Base-by-base conservation (phyloP, 2,797 vertebrate species). In the Leptoclinus maculatus region DNA sequence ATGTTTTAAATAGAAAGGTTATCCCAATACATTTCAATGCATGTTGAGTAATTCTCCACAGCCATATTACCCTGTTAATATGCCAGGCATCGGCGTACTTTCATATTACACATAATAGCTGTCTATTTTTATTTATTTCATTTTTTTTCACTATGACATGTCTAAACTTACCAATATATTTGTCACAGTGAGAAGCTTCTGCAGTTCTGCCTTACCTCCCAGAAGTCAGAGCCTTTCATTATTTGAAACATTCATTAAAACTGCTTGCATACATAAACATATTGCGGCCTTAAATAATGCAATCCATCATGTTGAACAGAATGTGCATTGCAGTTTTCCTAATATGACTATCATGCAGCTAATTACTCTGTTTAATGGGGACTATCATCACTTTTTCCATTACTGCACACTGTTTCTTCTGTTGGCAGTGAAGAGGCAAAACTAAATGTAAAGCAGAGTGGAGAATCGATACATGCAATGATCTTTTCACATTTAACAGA, bases 351-450 rank as follows among this genome's bases (percentile, higher is more conserved):
- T 84, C 80, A 85, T 82, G 59, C 56, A 63, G 67, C 70, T 87
- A 85, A 89, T 90, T 79, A 83, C 83, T 81, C 74, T 74, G 81
- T 84, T 87, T 89, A 90, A 91, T 85, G 78, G 60, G 74, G 79
- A 84, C 62, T 49, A 74, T 88, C 84, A 89, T 91, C 83, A 75
- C 71, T 47, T 85, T 83, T 81, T 81, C 71, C 70, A 69, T 90
- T 60, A 76, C 62, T 58, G 47, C 79, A 83, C 57, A 70, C 74
- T 75, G 78, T 63, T 83, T 68, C 10, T 58, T 76, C n/a, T 74
- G 59, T 71, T 75, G 70, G 70, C 72, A 71, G 64, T 29, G 25
- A 78, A 53, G 14, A 85, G 25, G 57, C 60, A 73, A 78, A 76
- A 69, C 43, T 36, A 78, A 74, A 82, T 59, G 27, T 64, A 16